Evolutionary conservation across 2,888 invertebrate species (phyloP).

Genomic region (Julus scanicus): DNA sequence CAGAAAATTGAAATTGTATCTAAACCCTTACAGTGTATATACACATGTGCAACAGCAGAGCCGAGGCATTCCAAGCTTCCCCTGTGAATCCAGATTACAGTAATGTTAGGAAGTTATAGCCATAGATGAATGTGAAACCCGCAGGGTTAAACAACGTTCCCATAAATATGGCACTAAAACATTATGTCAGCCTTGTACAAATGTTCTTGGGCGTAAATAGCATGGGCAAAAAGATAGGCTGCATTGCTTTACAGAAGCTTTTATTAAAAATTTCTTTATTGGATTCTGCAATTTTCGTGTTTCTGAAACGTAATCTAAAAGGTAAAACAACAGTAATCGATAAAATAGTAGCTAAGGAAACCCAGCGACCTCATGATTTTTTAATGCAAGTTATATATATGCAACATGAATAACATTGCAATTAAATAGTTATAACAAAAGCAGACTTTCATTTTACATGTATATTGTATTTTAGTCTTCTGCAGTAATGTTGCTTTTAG

Average conservation of each 20-base stretch:
- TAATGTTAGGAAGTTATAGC: conserved; percentile 33
- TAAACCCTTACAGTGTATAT: background rate
- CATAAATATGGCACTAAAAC: conserved; percentile 33
- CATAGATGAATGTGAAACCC: conserved; percentile 33
- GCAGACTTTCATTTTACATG: background rate
- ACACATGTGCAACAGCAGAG: background rate
- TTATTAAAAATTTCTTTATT: background rate
- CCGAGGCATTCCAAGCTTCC: conserved; percentile 21
- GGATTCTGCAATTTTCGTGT: background rate
- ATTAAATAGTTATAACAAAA: too few relatives aligned
- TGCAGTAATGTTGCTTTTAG: background rate
- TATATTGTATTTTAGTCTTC: background rate
- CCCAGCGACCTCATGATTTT: too few relatives aligned
- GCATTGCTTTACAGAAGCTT: background rate
- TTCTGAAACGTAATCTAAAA: background rate
- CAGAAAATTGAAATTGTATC: conserved; percentile 20
- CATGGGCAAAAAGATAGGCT: background rate
- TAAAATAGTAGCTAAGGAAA: too few relatives aligned
- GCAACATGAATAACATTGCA: too few relatives aligned
- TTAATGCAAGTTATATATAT: too few relatives aligned
- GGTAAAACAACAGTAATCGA: too few relatives aligned
- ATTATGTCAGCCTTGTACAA: conserved; percentile 19
- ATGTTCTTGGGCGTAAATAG: conserved; percentile 10
- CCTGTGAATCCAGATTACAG: conserved; percentile 17
- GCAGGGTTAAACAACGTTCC: conserved; percentile 33